These are phyloP conservation scores for Ascaphus truei DNA, from an alignment of 2,113 vertebrate species.

Conservation along the genomic window DNA sequence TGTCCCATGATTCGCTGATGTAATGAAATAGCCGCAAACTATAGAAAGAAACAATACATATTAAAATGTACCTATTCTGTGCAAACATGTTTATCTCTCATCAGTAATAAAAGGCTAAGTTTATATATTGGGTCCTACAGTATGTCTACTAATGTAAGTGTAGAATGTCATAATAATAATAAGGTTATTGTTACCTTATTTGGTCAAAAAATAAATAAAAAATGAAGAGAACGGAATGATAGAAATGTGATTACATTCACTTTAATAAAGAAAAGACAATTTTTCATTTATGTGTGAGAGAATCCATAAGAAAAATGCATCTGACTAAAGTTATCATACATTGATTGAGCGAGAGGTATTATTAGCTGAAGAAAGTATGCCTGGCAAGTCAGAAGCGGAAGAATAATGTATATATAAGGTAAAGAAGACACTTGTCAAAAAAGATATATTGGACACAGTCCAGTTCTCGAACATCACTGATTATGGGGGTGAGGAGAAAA, in stretches of 20 bases:
- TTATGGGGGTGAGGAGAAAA: slow-evolving; percentile 1
- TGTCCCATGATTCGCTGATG: too few relatives aligned
- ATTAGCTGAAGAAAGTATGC: slow-evolving; percentile 17
- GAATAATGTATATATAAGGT: slow-evolving; percentile 21
- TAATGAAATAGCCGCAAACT: too few relatives aligned
- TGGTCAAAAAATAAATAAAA: too few relatives aligned
- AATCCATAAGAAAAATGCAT: neutral
- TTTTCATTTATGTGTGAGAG: neutral
- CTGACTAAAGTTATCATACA: slow-evolving; percentile 14
- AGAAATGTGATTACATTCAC: neutral
- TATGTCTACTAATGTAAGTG: too few relatives aligned
- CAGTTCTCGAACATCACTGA: slow-evolving; percentile 14
- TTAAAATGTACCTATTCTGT: too few relatives aligned
- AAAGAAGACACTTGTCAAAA: slow-evolving; percentile 29
- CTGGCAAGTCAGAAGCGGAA: slow-evolving; percentile 23
- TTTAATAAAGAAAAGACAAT: neutral
- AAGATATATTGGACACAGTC: slow-evolving; percentile 26
- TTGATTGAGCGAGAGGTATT: slow-evolving; percentile 13
- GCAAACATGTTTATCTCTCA: too few relatives aligned
- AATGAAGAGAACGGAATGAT: neutral
- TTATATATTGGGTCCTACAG: too few relatives aligned
- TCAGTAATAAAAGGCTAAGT: too few relatives aligned
- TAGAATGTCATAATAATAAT: too few relatives aligned
- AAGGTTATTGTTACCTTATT: too few relatives aligned
- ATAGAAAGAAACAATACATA: too few relatives aligned